These are phyloP conservation scores for Plebejus anna DNA, from an alignment of 2,888 invertebrate genomes.

Conservation along the genomic window DNA sequence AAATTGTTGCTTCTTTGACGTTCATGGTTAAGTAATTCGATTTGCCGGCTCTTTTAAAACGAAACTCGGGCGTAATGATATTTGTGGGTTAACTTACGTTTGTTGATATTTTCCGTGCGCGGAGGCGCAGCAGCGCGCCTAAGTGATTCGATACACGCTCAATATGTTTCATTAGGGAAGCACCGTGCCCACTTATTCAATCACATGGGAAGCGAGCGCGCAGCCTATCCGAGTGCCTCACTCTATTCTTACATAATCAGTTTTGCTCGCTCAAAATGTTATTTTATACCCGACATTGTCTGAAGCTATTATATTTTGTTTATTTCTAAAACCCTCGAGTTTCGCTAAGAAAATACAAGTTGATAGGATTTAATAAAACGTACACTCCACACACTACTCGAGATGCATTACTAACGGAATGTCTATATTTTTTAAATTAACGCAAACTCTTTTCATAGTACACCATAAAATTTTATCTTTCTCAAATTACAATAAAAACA, in stretches of 20 bases:
- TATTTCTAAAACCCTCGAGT: background rate
- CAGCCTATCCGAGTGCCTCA: conserved; percentile 55
- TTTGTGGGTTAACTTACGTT: conserved; percentile 73
- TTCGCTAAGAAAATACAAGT: background rate
- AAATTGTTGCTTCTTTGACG: conserved; percentile 68
- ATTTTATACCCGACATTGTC: conserved; percentile 51
- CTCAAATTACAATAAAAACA: background rate
- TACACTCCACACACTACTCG: background rate
- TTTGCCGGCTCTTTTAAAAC: conserved; percentile 76
- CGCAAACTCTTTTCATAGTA: background rate
- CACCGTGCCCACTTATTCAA: conserved; percentile 73
- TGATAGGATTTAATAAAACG: background rate
- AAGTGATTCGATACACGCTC: conserved; percentile 79
- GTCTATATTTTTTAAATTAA: background rate
- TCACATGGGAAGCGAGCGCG: conserved; percentile 63
- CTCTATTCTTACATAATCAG: conserved; percentile 68
- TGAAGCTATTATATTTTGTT: conserved; percentile 30
- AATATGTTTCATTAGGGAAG: conserved; percentile 77
- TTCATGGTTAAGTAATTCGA: conserved; percentile 73
- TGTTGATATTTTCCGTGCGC: conserved; percentile 67
- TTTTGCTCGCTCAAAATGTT: conserved; percentile 51
- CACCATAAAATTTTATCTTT: background rate
- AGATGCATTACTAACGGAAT: background rate
- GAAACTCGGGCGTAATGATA: conserved; percentile 69
- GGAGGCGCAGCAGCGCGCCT: conserved; percentile 68